A percentile compares a stretch with the other conserved stretches of the same genome.
These are phyloP conservation scores for Dasyprocta punctata DNA, from an alignment of 2,113 vertebrate genomes.

Conservation along the genomic window DNA sequence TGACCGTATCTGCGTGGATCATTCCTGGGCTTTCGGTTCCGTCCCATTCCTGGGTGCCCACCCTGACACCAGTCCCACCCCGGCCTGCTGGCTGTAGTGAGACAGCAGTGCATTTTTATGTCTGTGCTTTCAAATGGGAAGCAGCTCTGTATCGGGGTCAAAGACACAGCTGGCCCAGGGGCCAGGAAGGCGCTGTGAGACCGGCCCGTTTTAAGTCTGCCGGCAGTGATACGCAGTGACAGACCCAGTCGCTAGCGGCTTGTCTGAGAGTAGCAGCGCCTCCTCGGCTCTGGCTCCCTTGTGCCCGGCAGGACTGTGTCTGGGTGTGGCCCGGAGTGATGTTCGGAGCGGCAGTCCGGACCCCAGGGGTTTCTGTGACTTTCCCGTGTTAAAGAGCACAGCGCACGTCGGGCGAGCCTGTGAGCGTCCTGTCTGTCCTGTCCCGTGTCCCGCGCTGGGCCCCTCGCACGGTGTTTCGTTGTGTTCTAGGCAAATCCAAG, in stretches of 20 bases:
- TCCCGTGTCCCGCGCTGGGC: not conserved
- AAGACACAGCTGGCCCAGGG: not conserved
- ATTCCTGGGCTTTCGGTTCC: not conserved
- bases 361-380: not conserved
- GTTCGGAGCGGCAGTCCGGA: not conserved
- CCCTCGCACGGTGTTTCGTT: not conserved
- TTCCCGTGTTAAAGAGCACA: not conserved
- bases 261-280: not conserved
- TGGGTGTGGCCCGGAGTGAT: not conserved
- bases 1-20: not conserved
- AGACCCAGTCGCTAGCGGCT: rapidly evolving
- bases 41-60: not conserved
- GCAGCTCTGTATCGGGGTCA: not conserved
- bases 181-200: not conserved
- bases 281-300: not conserved
- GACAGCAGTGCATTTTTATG: not conserved
- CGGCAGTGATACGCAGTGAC: not conserved
- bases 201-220: not conserved
- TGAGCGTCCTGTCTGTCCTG: not conserved
- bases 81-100: not conserved
- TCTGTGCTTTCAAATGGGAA: not conserved
- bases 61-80: not conserved
- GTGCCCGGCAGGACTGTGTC: not conserved
- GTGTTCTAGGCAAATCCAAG: not conserved
- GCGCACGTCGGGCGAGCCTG: not conserved